Evolutionary conservation across 2,113 vertebrate genomes (phyloP).

Genomic region (Perca fluviatilis): DNA sequence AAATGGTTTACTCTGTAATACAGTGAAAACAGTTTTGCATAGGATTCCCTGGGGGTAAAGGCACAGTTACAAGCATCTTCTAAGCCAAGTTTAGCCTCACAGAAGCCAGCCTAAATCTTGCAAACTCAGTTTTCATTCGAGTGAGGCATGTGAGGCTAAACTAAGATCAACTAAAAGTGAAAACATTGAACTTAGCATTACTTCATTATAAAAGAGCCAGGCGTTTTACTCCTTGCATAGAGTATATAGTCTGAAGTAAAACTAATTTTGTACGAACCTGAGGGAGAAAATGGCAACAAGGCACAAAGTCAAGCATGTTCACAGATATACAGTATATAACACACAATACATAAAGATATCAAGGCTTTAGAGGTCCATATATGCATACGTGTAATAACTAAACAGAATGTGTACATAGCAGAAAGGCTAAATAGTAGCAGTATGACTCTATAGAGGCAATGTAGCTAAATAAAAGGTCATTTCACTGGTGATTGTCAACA

Average conservation of each 20-base stretch:
- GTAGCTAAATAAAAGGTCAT: slow-evolving; percentile 41
- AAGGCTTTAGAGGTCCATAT: slow-evolving; percentile 63
- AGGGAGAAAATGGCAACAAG: slow-evolving; percentile 76
- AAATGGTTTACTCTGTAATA: slow-evolving; percentile 36
- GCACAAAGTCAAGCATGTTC: slow-evolving; percentile 64
- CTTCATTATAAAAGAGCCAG: slow-evolving; percentile 48
- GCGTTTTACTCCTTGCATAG: slow-evolving; percentile 60
- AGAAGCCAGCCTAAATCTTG: neutral
- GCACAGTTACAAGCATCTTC: slow-evolving; percentile 47
- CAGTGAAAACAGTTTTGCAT: slow-evolving; percentile 67
- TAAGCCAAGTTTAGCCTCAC: slow-evolving; percentile 18
- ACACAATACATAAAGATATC: slow-evolving; percentile 53
- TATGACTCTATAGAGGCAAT: slow-evolving; percentile 29
- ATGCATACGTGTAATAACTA: slow-evolving; percentile 46
- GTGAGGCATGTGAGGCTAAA: slow-evolving; percentile 16
- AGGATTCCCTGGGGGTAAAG: slow-evolving; percentile 44
- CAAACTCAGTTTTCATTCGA: slow-evolving; percentile 15
- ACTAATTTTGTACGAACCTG: slow-evolving; percentile 65
- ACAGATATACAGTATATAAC: slow-evolving; percentile 59
- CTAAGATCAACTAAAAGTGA: slow-evolving; percentile 33
- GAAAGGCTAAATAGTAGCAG: slow-evolving; percentile 44
- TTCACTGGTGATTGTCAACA: slow-evolving; percentile 76
- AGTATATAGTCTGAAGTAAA: slow-evolving; percentile 58
- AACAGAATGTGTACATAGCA: slow-evolving; percentile 43
- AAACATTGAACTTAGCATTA: slow-evolving; percentile 43